Conservation (phyloP, 2,113 vertebrate genomes). For the Rissa tridactyla region DNA sequence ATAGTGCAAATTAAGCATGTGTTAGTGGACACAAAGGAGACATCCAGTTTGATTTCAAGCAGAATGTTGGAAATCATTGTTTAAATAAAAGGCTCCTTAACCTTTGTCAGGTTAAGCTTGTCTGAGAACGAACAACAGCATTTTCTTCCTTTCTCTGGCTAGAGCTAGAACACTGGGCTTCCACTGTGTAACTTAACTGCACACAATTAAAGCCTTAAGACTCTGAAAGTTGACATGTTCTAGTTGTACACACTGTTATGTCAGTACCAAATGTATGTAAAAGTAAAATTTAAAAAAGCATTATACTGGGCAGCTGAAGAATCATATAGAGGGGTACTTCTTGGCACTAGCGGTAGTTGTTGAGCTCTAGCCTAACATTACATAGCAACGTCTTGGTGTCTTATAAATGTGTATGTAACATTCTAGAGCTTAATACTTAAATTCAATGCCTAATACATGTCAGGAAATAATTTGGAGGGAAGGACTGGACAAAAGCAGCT, state of each 20-base stretch:
- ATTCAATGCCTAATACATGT: not conserved
- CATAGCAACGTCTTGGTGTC: not conserved
- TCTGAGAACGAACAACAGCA: not conserved
- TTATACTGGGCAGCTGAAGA: not conserved
- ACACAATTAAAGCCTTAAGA: not conserved
- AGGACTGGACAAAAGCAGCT: not conserved
- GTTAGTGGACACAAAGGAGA: not conserved
- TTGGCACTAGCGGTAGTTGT: not conserved
- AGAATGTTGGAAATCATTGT: not conserved
- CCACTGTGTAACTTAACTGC: not conserved
- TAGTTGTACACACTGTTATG: not conserved
- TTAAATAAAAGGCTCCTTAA: not conserved
- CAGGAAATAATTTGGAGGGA: not conserved
- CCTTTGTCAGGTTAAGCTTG: not conserved
- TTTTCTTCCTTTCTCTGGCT: not conserved
- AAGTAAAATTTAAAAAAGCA: not conserved
- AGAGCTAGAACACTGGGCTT: not conserved
- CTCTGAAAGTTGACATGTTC: not conserved
- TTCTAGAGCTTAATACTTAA: not conserved
- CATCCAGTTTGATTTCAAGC: not conserved
- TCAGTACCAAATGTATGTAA: not conserved
- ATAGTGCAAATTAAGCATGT: not conserved
- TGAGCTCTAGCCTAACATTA: not conserved
- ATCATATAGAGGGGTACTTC: not conserved
- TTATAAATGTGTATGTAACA: not conserved